Percentiles rank a stretch among this genome's conserved stretches.
Conservation (phyloP, 2,113 vertebrate genomes). For the Colistium nudipinnis region DNA sequence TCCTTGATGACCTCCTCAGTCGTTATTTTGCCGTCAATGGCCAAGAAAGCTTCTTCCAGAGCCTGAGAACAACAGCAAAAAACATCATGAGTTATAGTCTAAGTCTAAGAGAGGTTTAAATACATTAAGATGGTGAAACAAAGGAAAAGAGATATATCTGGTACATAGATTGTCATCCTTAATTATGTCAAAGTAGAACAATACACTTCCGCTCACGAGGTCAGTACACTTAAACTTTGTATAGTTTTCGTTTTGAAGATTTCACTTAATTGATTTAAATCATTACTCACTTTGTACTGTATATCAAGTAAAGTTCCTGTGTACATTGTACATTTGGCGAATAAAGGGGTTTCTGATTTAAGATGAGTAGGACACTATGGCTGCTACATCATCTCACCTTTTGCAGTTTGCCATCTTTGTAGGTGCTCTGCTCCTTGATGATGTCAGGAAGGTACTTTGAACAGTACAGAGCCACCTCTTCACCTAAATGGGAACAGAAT, state of each 20-base stretch:
- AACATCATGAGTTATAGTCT: not conserved
- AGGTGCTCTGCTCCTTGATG: conserved; percentile 96
- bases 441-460: conserved; percentile 97
- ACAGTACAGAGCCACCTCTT: conserved; percentile 97
- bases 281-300: too few species aligned
- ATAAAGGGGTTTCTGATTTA: too few species aligned
- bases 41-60: conserved; percentile 95
- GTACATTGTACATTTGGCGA: too few species aligned
- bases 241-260: too few species aligned
- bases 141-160: not conserved
- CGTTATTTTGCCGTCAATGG: conserved; percentile 93
- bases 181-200: not conserved
- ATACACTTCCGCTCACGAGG: not conserved
- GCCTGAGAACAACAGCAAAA: conserved; percentile 79
- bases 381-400: conserved; percentile 81
- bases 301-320: too few species aligned
- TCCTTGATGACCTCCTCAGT: conserved; percentile 96
- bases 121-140: not conserved
- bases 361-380: accelerated
- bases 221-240: too few species aligned
- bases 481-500: conserved; percentile 82
- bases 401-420: conserved; percentile 96
- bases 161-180: not conserved
- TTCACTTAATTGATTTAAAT: too few species aligned
- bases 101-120: too few species aligned